Percentiles rank a stretch among this genome's conserved stretches.
Evolutionary conservation across 2,797 vertebrate genomes (phyloP).

Genomic region (Alectoris magna): DNA sequence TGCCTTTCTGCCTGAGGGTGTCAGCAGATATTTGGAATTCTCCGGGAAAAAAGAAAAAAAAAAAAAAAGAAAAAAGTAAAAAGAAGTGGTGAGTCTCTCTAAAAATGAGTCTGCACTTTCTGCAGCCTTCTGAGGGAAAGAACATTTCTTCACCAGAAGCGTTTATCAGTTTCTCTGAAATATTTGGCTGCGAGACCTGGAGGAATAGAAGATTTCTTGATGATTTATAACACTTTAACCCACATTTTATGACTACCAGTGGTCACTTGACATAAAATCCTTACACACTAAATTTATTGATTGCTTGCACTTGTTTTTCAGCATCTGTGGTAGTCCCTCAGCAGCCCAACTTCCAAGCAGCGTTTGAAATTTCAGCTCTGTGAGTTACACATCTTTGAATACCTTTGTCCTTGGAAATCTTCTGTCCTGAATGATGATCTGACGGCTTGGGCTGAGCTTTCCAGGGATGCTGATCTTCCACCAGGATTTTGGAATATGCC

Average conservation of each 20-base stretch:
- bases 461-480: not conserved
- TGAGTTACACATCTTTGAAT: not conserved
- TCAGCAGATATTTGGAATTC: constrained; percentile 69
- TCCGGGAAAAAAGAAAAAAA: not conserved
- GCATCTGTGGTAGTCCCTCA: not conserved
- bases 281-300: not conserved
- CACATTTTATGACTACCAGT: not conserved
- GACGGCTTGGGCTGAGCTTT: not conserved
- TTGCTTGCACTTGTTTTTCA: not conserved
- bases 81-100: fast-evolving
- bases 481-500: not conserved
- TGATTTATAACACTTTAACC: not conserved
- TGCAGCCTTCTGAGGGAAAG: not conserved
- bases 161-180: not conserved
- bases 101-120: not conserved
- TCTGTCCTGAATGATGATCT: not conserved
- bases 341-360: not conserved
- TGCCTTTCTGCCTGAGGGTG: constrained; percentile 68
- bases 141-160: not conserved
- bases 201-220: not conserved
- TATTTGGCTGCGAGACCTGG: not conserved
- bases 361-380: not conserved
- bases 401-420: not conserved
- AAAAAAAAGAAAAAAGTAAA: not conserved
- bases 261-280: not conserved